These are phyloP conservation scores for Pampusana beccarii DNA, from an alignment of 2,113 vertebrate species.

Conservation along the genomic window DNA sequence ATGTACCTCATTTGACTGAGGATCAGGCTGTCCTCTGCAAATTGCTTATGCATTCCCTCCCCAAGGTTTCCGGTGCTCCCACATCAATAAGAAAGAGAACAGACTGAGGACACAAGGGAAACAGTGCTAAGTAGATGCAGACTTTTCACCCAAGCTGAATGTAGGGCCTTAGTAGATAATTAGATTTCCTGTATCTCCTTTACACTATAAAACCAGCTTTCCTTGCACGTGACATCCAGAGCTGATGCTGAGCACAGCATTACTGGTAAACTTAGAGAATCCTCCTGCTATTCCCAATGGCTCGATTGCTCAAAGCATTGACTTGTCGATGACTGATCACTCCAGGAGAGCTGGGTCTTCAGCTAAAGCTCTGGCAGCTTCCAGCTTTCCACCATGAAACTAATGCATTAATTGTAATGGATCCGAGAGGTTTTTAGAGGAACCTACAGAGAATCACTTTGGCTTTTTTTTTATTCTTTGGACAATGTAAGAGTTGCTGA, in stretches of 20 bases:
- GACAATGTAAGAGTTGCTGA: not conserved
- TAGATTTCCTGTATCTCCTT: not conserved
- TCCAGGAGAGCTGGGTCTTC: not conserved
- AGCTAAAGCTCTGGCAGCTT: not conserved
- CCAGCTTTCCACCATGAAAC: not conserved
- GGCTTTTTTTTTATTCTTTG: not conserved
- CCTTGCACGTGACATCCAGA: not conserved
- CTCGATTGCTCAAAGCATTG: not conserved
- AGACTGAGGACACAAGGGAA: not conserved
- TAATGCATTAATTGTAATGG: not conserved
- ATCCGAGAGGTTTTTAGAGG: not conserved
- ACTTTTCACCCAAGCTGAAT: not conserved
- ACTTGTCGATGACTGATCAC: not conserved
- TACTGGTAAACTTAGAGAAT: not conserved
- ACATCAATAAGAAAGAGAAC: not conserved
- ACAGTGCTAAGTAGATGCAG: not conserved
- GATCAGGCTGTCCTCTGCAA: not conserved
- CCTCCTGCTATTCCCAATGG: not conserved
- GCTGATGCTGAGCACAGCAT: not conserved
- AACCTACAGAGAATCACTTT: not conserved
- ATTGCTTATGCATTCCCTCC: not conserved
- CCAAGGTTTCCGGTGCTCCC: not conserved
- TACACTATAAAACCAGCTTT: not conserved
- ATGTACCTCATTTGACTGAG: not conserved
- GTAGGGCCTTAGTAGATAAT: not conserved